Evolutionary conservation across 1,140 invertebrate species (phyloP), one percentile per base, ranked within the genome.

Genomic region (Acromyrmex echinatior): DNA sequence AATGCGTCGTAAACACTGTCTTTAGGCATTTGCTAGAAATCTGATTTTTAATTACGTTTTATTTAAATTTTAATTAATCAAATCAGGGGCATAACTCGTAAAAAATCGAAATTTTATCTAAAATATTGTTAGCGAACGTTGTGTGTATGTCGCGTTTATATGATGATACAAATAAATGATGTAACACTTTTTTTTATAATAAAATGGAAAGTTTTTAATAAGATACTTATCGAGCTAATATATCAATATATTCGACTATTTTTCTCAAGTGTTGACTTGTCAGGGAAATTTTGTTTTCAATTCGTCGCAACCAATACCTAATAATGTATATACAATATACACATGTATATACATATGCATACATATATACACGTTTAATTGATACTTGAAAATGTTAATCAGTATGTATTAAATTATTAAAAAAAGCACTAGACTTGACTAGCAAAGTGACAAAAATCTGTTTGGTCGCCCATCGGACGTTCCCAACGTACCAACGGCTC

Each of bases 151-250:
- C 63, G 28, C 28, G 63, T 79, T 51, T 18, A 51, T 45, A 28
- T 49, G 77, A 49, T 21, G 25, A 79, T 53, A 70, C 18, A 74
- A 68, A 53, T 51, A 51, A 51, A 51, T 51, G 49, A 51, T 80
- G 78, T 80, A 80, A 80, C 28, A 68, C 31, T 70, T 53, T 45
- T 31, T 39, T 45, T 68, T 53, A 68, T 39, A 80, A 80, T 80
- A 80, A 80, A 80, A 70, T 80, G 63, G 6, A 35, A 80, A 70
- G 4, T 31, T 79, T 79, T 68, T 14, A 51, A 65, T 31, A 51
- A 68, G 10, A n/a, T 14, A 51, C 10, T 51, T 31, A 35, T 28
- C 28, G 49, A 80, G 77, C 62, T 68, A 16, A 62, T 62, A 45
- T 35, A 51, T 21, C 16, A 9, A 39, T 45, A 45, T 12, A 45